phyloP scores from a whole-genome alignment of 2,113 vertebrate genomes.

The Ptychochromis oligacanthus region DNA sequence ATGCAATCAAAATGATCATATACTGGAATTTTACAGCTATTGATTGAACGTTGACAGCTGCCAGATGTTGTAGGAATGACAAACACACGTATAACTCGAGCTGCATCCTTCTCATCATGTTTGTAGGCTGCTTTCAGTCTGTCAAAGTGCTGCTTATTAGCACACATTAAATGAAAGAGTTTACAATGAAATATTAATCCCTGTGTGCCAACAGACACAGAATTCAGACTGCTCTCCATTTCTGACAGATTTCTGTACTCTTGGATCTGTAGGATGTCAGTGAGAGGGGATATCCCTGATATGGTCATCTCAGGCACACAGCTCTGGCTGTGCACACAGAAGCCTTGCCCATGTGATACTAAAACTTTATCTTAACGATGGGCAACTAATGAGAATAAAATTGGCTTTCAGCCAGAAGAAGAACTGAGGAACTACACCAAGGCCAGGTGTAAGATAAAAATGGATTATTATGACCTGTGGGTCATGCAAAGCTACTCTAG shows the following conservation, averaged over 20 bases:
- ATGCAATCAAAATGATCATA: background rate
- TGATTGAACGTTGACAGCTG: background rate
- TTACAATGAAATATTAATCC: background rate
- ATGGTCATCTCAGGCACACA: background rate
- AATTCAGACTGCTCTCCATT: too few species aligned
- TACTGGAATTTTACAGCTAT: background rate
- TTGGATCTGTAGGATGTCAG: background rate
- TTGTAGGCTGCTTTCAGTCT: background rate
- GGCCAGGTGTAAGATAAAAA: background rate
- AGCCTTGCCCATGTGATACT: too few species aligned
- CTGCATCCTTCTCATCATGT: background rate
- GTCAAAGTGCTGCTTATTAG: background rate
- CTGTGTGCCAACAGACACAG: too few species aligned
- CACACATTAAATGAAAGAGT: background rate
- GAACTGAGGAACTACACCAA: background rate
- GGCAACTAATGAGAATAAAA: background rate
- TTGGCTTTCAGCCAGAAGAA: background rate
- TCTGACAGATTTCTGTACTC: background rate
- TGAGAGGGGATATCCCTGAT: background rate
- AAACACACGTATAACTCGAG: background rate
- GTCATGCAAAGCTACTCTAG: background rate
- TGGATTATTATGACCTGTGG: too few species aligned
- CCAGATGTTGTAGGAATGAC: background rate
- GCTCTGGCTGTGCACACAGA: background rate
- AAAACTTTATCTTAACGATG: background rate